A percentile compares a stretch with the other conserved stretches of the same genome.
phyloP scores from a whole-genome alignment of 2,113 vertebrate genomes.

The Pangasianodon gigas region DNA sequence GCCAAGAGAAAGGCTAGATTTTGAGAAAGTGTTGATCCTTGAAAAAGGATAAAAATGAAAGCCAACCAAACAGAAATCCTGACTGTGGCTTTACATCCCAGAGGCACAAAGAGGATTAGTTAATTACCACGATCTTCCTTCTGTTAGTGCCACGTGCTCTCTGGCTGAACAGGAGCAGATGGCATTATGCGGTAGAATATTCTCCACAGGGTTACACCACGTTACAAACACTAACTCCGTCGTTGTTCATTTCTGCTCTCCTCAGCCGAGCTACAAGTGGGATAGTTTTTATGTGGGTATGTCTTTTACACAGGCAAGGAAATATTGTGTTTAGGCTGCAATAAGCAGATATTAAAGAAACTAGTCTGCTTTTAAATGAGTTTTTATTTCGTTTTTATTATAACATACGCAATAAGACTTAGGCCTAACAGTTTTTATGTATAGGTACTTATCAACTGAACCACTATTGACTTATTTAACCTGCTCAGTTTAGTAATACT shows the following conservation, averaged over 20 bases:
- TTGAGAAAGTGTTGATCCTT: not conserved
- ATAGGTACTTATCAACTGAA: not conserved
- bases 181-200: not conserved
- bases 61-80: constrained; percentile 2
- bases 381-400: not conserved
- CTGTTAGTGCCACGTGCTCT: not conserved
- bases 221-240: not conserved
- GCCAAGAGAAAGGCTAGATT: not conserved
- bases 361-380: not conserved
- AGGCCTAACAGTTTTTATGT: not conserved
- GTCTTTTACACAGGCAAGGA: not conserved
- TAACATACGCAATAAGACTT: not conserved
- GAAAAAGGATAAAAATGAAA: constrained; percentile 5
- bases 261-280: not conserved
- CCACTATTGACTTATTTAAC: not conserved
- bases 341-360: not conserved
- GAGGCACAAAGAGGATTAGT: constrained; percentile 32
- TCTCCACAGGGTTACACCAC: not conserved
- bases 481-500: not conserved
- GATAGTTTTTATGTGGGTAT: not conserved
- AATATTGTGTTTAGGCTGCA: not conserved
- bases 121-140: constrained; percentile 31
- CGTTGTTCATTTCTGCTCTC: not conserved
- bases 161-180: not conserved
- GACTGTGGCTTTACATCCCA: constrained; percentile 26